Evolutionary conservation across 2,888 invertebrate genomes (phyloP), one percentile per base, ranked within the genome.

Genomic region (Agonopterix alstromeriana): DNA sequence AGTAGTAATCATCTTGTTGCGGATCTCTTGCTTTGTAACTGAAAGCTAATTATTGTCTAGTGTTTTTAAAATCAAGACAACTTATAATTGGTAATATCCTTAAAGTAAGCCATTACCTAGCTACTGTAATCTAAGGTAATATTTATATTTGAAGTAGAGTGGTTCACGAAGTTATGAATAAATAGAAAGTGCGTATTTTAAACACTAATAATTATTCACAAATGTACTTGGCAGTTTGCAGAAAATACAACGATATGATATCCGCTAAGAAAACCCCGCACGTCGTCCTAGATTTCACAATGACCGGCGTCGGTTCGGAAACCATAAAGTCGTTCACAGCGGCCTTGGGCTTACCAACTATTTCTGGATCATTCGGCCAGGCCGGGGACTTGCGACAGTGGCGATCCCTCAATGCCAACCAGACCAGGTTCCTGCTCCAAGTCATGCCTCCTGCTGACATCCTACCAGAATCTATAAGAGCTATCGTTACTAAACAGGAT

Each of bases 351-450:
- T 70, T 97, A 56, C 97, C 97, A 0, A 97, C 97, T 1, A 90
- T 97, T 43, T 94, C 94, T 51, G 94, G 94, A 0, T 95, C 96
- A 7, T 97, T 94, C 67, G 97, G 97, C 0, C 95, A 96, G 73
- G 91, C 92, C 42, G 95, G 95, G 0, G 97, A 97, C 79, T 81
- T 97, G 44, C 76, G 94, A 46, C 94, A 95, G 68, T 97, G 97
- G 97, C 90, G 95, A 35, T 91, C 93, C 54, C 81, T 97, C 48
- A 90, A 91, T 47, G 89, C 89, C 0, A 91, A 92, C 49, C 94
- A 96, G 67, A 90, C 91, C 47, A 92, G 92, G 59, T 97, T 94
- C 78, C 82, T 97, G 35, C 83, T 97, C 8, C 97, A 97, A 84
- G 90, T 96, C 41, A 93, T 93, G 85, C 96, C 97, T 0, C 97